Evolutionary conservation across 1,140 invertebrate species (phyloP), one percentile per base, ranked within the genome.

Genomic region (Caenorhabditis latens): DNA sequence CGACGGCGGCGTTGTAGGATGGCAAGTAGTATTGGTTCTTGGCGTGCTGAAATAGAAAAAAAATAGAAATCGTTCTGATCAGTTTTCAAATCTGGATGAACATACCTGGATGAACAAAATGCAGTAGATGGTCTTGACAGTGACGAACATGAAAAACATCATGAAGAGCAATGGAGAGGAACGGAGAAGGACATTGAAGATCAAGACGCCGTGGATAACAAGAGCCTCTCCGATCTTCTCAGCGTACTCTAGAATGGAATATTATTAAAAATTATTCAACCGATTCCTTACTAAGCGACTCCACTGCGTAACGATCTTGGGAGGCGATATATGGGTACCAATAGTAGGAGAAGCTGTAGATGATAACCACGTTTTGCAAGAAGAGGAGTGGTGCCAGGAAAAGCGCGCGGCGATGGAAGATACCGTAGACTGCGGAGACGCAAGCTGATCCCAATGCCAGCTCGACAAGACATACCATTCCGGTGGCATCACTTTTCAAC

Each of bases 301-400:
- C 9, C 19, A 63, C 6, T 32, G 61, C 61, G 0, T 32, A 21
- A 9, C 11, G 11, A 21, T 79, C 7, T 13, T 79, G 43, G 4
- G 24, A 16, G 6, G 24, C 3, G 3, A 79, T 2, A 50, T 32
- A 79, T 32, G 71, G 71, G 8, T 7, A 14, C 4, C 50, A 14
- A 46, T 79, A 79, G n/a, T 79, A 4, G 14, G n/a, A 50, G 19
- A 79, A 19, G 24, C 71, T 46, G 21, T 79, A 79, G 9, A 79
- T 42, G 3, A 79, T 6, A 13, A 79, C 71, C 11, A 43, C 43
- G 14, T 24, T n/a, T 11, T 79, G 71, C 8, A 50, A 13, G 46
- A 79, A 79, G 11, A 79, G 71, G 43, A 79, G 71, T 79, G 71
- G 71, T 24, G n/a, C 71, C 43, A 79, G 1, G 6, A 50, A 48